These are phyloP conservation scores for Drosophila parabipectinata DNA, from an alignment of 1,140 invertebrate genomes.

Conservation along the genomic window DNA sequence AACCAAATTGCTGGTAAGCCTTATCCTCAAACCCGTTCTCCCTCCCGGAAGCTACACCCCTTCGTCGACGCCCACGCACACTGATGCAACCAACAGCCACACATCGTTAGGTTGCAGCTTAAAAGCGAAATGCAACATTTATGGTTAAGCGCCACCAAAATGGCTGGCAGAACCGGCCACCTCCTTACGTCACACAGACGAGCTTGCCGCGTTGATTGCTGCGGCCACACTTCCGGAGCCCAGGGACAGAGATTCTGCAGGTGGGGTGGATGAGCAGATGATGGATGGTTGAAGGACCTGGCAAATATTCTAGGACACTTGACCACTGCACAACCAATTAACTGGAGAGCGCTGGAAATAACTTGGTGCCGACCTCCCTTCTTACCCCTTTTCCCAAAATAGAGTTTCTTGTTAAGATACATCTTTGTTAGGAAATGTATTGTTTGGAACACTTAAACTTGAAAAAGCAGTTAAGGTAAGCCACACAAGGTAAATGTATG, in stretches of 20 bases:
- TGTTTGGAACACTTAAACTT: neutral
- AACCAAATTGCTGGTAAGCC: constrained; percentile 73
- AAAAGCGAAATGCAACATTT: constrained; percentile 76
- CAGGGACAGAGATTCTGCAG: constrained; percentile 46
- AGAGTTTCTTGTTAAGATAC: neutral
- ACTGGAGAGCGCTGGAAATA: constrained; percentile 34
- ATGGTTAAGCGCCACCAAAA: constrained; percentile 66
- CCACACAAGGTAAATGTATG: no score
- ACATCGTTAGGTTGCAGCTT: constrained; percentile 48
- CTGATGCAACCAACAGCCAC: constrained; percentile 9
- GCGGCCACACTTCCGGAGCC: constrained; percentile 67
- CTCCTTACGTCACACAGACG: neutral
- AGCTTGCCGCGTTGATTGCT: constrained; percentile 71
- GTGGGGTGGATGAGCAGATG: constrained; percentile 10
- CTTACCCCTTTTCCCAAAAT: no score
- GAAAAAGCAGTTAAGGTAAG: no score
- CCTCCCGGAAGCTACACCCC: neutral
- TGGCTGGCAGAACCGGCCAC: constrained; percentile 36
- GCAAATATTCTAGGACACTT: constrained; percentile 49
- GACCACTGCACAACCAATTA: constrained; percentile 68
- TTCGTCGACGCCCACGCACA: constrained; percentile 4
- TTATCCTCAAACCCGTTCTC: constrained; percentile 22
- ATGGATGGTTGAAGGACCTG: constrained; percentile 21
- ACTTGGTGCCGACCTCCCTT: neutral
- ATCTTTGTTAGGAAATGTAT: neutral